Conservation (phyloP, 2,113 vertebrate species). For the Murina feae region DNA sequence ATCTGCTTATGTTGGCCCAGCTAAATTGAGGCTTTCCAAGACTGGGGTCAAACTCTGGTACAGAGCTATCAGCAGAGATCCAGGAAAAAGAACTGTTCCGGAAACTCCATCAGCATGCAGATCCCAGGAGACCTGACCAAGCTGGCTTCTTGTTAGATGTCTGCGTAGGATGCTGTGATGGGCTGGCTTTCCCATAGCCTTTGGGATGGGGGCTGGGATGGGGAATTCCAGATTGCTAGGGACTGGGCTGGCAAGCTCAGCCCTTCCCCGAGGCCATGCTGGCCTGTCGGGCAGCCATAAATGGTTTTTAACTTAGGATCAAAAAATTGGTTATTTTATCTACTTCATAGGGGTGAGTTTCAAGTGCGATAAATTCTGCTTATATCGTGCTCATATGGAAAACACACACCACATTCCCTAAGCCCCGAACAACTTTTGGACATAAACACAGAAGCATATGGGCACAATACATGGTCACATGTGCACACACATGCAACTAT, state of each 20-base stretch:
- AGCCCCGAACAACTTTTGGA: neutral
- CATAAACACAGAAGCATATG: accelerated
- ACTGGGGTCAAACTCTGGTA: neutral
- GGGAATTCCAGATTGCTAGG: constrained; percentile 45
- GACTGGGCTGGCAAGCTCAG: neutral
- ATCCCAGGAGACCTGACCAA: neutral
- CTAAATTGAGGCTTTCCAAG: constrained; percentile 20
- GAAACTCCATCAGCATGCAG: neutral
- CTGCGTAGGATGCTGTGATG: neutral
- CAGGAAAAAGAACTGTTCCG: neutral
- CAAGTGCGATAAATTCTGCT: neutral
- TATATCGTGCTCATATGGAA: neutral
- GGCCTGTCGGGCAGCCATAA: neutral
- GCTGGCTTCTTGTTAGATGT: neutral
- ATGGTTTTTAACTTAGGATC: neutral
- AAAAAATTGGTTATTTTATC: neutral
- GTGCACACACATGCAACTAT: accelerated
- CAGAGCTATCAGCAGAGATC: neutral
- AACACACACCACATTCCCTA: neutral
- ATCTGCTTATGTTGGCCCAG: neutral
- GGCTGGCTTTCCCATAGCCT: constrained; percentile 28
- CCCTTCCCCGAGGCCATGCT: neutral
- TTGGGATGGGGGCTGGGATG: neutral
- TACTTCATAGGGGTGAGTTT: neutral
- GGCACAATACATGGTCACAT: neutral